Percentiles rank a stretch among this genome's conserved stretches.
phyloP scores from a whole-genome alignment of 2,797 vertebrate genomes.

The Premnoplex brunnescens region DNA sequence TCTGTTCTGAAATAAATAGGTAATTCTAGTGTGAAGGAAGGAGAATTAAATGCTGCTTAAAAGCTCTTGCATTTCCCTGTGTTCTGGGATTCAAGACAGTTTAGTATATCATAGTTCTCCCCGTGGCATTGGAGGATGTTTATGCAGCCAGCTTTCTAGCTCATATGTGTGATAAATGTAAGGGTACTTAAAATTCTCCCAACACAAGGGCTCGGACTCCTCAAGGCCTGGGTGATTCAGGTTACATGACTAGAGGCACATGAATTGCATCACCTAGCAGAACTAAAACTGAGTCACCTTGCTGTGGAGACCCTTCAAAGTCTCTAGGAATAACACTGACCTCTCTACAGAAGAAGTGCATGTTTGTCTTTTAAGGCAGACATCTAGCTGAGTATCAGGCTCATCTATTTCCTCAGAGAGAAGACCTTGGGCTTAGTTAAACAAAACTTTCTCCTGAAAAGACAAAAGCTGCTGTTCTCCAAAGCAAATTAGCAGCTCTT shows the following conservation, averaged over 20 bases:
- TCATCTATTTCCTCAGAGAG: neutral
- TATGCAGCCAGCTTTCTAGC: neutral
- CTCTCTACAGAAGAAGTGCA: rapidly evolving
- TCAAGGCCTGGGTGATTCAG: neutral
- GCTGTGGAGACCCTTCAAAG: neutral
- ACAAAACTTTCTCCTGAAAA: neutral
- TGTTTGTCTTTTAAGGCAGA: neutral
- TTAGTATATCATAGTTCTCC: neutral
- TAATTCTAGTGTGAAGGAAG: neutral
- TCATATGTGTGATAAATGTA: neutral
- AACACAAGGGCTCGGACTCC: rapidly evolving
- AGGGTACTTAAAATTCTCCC: neutral
- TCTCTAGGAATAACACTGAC: neutral
- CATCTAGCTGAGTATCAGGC: neutral
- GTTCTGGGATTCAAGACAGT: neutral
- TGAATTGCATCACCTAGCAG: neutral
- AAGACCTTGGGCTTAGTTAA: neutral
- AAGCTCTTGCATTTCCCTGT: neutral
- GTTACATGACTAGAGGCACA: neutral
- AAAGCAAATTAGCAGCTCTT: neutral
- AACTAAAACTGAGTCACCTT: neutral
- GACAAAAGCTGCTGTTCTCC: neutral
- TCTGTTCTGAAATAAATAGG: neutral
- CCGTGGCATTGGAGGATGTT: neutral
- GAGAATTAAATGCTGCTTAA: neutral